These are phyloP conservation scores for Melanotaenia trifasciata DNA, from an alignment of 2,797 vertebrate genomes.

Conservation along the genomic window DNA sequence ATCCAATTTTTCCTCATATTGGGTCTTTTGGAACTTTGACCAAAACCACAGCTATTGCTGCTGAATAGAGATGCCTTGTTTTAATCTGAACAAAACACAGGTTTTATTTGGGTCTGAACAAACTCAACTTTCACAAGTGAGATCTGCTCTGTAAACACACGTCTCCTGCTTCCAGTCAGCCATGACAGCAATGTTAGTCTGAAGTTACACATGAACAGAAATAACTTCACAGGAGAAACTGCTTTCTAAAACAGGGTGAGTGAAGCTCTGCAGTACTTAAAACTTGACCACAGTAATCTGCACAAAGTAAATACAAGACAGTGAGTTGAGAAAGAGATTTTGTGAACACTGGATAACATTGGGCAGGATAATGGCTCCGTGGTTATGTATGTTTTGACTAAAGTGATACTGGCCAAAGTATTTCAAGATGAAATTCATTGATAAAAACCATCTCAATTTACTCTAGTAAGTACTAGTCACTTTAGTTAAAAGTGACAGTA, in stretches of 20 bases:
- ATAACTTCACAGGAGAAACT: slow-evolving; percentile 47
- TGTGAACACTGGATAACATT: slow-evolving; percentile 6
- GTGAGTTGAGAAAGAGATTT: neutral
- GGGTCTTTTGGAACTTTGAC: slow-evolving; percentile 15
- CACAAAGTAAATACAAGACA: neutral
- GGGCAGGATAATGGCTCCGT: slow-evolving; percentile 15
- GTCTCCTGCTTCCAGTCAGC: slow-evolving; percentile 28
- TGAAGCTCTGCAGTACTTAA: neutral
- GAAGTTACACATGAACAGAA: slow-evolving; percentile 57
- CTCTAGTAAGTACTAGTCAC: neutral
- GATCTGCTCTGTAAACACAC: slow-evolving; percentile 43
- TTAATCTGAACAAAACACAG: neutral
- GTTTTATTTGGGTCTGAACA: neutral
- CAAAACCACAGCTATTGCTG: neutral
- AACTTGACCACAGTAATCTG: neutral
- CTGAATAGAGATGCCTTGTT: slow-evolving; percentile 9
- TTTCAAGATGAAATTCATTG: slow-evolving; percentile 34
- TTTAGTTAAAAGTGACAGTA: neutral
- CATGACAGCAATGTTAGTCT: slow-evolving; percentile 33
- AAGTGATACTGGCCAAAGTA: slow-evolving; percentile 16
- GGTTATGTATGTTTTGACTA: slow-evolving; percentile 10
- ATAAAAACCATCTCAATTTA: neutral
- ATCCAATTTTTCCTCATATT: slow-evolving; percentile 44
- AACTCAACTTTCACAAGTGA: slow-evolving; percentile 17
- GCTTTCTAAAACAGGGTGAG: slow-evolving; percentile 46